A percentile compares a stretch with the other conserved stretches of the same genome.
phyloP scores from a whole-genome alignment of 2,797 vertebrate genomes.

The Staurois parvus region DNA sequence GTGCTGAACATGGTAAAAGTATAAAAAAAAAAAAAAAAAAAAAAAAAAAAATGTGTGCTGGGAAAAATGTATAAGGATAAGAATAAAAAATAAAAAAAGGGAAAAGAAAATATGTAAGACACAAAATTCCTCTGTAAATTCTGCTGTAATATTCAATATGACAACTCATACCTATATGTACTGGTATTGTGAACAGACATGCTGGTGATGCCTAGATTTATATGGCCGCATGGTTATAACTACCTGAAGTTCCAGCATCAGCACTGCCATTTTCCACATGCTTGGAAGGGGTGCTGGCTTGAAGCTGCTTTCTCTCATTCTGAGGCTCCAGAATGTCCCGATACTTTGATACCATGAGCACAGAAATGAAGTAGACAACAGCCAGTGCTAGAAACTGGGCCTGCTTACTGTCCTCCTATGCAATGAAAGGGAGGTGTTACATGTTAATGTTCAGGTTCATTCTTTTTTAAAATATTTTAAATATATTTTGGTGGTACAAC shows the following conservation, averaged over 20 bases:
- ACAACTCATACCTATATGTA: neutral
- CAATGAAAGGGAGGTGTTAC: slow-evolving; percentile 21
- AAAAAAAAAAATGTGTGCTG: no score
- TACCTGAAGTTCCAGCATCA: slow-evolving; percentile 62
- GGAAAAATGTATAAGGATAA: no score
- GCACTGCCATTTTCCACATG: slow-evolving; percentile 75
- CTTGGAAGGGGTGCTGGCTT: slow-evolving; percentile 77
- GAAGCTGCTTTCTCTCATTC: slow-evolving; percentile 82
- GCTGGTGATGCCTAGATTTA: neutral
- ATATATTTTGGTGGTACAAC: no score
- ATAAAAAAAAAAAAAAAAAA: no score
- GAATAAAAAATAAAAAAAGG: no score
- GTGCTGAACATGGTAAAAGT: no score
- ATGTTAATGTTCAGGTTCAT: neutral
- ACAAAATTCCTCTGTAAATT: no score
- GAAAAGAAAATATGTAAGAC: no score
- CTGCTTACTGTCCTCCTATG: slow-evolving; percentile 98
- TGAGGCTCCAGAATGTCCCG: slow-evolving; percentile 97
- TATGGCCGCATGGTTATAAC: neutral
- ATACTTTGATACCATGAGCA: slow-evolving; percentile 99
- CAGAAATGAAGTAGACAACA: slow-evolving; percentile 98
- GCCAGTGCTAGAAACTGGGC: slow-evolving; percentile 97
- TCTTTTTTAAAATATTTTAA: neutral
- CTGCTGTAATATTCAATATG: neutral
- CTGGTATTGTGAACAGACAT: neutral